phyloP scores from a whole-genome alignment of 1,140 invertebrate species.

The Aphidius ervi region DNA sequence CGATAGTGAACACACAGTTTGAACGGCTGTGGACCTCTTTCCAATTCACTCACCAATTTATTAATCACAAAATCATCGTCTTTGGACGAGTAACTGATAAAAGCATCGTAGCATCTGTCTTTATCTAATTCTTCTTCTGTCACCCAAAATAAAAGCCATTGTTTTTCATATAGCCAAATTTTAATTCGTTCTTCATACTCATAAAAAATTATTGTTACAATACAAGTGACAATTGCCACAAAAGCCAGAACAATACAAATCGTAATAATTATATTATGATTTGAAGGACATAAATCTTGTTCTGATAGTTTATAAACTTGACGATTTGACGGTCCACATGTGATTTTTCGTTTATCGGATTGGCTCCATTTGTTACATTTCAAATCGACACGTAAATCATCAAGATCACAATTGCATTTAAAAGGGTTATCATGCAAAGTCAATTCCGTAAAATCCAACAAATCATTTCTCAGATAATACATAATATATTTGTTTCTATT shows the following conservation, averaged over 20 bases:
- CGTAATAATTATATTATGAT: constrained; percentile 45
- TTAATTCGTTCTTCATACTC: constrained; percentile 63
- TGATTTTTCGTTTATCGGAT: too few relatives aligned
- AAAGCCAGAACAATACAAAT: constrained; percentile 49
- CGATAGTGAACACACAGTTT: constrained; percentile 76
- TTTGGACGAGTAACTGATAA: constrained; percentile 79
- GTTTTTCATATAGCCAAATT: constrained; percentile 67
- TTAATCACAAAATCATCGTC: constrained; percentile 73
- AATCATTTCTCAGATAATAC: constrained; percentile 42
- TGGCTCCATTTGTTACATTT: too few relatives aligned
- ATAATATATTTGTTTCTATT: constrained; percentile 44
- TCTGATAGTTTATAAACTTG: too few relatives aligned
- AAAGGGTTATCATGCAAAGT: constrained; percentile 62
- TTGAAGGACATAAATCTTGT: constrained; percentile 53
- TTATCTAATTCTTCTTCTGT: constrained; percentile 71
- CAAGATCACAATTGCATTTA: constrained; percentile 59
- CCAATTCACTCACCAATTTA: constrained; percentile 65
- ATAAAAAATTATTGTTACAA: constrained; percentile 58
- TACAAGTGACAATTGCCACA: constrained; percentile 49
- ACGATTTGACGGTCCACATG: too few relatives aligned
- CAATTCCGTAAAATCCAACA: constrained; percentile 38
- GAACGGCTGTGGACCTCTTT: constrained; percentile 57
- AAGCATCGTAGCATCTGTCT: constrained; percentile 79
- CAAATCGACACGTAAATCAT: too few relatives aligned
- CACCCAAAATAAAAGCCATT: constrained; percentile 62